Conservation (phyloP, 2,888 invertebrate species). For the Liopterus haemorrhoidalis region DNA sequence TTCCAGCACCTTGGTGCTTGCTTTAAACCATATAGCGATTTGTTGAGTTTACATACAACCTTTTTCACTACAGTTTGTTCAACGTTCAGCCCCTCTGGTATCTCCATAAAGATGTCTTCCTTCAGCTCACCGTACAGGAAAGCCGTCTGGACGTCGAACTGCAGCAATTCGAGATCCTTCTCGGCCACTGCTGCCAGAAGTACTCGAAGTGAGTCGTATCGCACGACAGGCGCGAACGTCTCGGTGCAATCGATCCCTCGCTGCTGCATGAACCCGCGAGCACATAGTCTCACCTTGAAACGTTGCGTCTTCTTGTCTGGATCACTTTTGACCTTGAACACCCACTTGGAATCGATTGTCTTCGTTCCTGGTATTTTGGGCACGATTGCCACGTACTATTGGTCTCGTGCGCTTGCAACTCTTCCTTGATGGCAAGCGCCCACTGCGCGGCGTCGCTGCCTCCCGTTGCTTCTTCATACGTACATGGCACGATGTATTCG, state of each 20-base stretch:
- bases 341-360: conserved; percentile 12
- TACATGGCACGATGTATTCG: conserved; percentile 18
- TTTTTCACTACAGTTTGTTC: too few species aligned
- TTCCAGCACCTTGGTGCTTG: conserved; percentile 9
- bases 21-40: conserved; percentile 11
- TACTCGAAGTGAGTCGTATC: conserved; percentile 9
- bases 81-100: conserved; percentile 4
- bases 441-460: conserved; percentile 23
- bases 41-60: conserved; percentile 6
- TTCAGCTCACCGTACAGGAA: conserved; percentile 8
- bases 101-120: conserved; percentile 4
- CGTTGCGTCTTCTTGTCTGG: neutral
- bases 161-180: conserved; percentile 1
- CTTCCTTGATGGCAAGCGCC: conserved; percentile 25
- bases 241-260: neutral
- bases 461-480: conserved; percentile 27
- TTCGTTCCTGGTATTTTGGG: conserved; percentile 1
- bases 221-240: conserved; percentile 4
- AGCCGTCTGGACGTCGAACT: conserved; percentile 10
- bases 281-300: conserved; percentile 3
- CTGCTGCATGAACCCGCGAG: conserved; percentile 6
- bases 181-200: conserved; percentile 1
- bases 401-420: conserved; percentile 24
- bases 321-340: conserved; percentile 1
- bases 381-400: conserved; percentile 27